Conservation (phyloP, 2,113 vertebrate species). For the Leucopsar rothschildi region DNA sequence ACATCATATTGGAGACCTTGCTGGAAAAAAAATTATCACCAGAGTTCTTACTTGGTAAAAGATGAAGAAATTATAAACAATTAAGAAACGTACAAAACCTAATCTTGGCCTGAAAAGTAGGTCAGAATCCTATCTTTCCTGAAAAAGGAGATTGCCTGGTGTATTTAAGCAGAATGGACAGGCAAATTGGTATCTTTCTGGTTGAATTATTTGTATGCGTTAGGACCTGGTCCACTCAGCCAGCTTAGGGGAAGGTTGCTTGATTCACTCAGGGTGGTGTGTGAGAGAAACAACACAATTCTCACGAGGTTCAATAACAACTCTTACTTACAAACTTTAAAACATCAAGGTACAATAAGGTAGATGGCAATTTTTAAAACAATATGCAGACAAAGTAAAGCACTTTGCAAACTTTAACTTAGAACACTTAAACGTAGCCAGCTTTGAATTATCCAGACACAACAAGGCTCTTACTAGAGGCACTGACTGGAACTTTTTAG, state of each 20-base stretch:
- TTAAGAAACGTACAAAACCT: neutral
- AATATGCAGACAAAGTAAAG: neutral
- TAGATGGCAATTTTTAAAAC: neutral
- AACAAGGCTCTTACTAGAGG: neutral
- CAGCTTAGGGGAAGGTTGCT: neutral
- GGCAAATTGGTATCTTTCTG: neutral
- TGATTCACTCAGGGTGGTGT: neutral
- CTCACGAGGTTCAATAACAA: neutral
- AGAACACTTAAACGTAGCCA: neutral
- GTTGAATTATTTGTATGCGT: neutral
- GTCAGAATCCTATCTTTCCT: neutral
- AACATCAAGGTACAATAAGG: neutral
- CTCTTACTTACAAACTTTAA: neutral
- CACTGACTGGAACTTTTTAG: neutral
- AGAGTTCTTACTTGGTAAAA: neutral
- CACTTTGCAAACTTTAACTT: neutral
- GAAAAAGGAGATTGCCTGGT: neutral
- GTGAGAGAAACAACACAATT: neutral
- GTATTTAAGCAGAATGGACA: neutral
- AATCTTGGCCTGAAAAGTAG: neutral
- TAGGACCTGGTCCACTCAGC: neutral
- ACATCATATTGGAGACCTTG: neutral
- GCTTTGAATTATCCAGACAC: neutral
- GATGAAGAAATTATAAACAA: neutral
- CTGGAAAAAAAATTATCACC: neutral